phyloP scores from a whole-genome alignment of 2,113 vertebrate genomes.

The Myocastor coypus region DNA sequence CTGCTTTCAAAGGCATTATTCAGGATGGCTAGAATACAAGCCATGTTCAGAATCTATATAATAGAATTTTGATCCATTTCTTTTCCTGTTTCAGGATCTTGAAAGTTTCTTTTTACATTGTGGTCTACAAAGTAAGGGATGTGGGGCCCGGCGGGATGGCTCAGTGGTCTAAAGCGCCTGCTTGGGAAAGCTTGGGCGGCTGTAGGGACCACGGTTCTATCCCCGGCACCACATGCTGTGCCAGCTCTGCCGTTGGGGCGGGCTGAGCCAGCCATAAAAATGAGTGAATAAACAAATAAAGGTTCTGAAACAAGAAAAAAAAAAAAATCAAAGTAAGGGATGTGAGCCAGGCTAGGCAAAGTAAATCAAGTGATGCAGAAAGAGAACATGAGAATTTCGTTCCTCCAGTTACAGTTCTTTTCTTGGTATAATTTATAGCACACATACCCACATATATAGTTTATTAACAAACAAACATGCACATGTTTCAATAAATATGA shows the following conservation, averaged over 20 bases:
- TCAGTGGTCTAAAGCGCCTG: too few relatives aligned
- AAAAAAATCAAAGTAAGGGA: not conserved
- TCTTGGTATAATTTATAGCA: not conserved
- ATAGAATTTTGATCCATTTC: not conserved
- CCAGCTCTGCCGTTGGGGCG: too few relatives aligned
- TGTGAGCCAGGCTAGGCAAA: not conserved
- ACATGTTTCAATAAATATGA: not conserved
- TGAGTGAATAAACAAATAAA: too few relatives aligned
- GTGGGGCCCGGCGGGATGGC: too few relatives aligned
- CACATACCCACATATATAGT: not conserved
- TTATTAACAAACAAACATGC: constrained; percentile 39
- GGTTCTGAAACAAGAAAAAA: too few relatives aligned
- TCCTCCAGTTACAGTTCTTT: not conserved
- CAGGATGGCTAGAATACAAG: constrained; percentile 33
- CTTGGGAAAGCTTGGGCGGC: too few relatives aligned
- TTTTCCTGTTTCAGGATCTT: not conserved
- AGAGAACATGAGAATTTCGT: not conserved
- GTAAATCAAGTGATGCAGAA: not conserved
- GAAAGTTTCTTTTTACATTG: not conserved
- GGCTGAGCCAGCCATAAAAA: too few relatives aligned
- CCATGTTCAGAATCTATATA: constrained; percentile 3
- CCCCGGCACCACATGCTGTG: too few relatives aligned
- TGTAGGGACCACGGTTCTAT: too few relatives aligned
- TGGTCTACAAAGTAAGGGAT: not conserved
- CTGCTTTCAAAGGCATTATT: constrained; percentile 32